phyloP scores from a whole-genome alignment of 2,888 invertebrate species.

The Biston stratarius region DNA sequence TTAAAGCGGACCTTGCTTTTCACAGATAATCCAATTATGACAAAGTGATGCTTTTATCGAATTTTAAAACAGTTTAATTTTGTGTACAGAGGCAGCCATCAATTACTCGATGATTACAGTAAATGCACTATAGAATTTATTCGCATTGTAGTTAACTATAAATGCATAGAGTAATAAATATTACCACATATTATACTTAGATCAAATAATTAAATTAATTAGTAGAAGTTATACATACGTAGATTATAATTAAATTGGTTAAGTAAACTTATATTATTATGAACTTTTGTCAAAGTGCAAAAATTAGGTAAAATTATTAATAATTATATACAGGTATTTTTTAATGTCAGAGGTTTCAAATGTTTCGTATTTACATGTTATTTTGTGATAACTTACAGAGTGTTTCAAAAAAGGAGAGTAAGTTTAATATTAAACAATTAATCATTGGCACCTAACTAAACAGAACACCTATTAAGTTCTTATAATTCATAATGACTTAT shows the following conservation, averaged over 20 bases:
- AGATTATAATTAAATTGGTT: slow-evolving; percentile 48
- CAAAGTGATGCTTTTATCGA: too few relatives aligned
- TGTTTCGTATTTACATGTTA: not conserved
- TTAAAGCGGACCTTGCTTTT: not conserved
- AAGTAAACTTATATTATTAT: slow-evolving; percentile 49
- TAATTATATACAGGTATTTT: not conserved
- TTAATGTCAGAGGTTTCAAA: not conserved
- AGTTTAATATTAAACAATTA: not conserved
- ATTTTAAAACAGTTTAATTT: not conserved
- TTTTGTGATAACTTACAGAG: not conserved
- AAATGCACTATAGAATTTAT: slow-evolving; percentile 15
- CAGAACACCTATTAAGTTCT: too few relatives aligned
- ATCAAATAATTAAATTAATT: slow-evolving; percentile 76
- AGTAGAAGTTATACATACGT: slow-evolving; percentile 63
- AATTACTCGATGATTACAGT: not conserved
- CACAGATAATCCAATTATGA: not conserved
- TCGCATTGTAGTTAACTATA: slow-evolving; percentile 1
- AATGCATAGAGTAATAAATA: slow-evolving; percentile 23
- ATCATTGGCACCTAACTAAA: too few relatives aligned
- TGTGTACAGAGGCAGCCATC: not conserved
- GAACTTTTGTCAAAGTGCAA: slow-evolving; percentile 17
- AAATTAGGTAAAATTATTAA: not conserved
- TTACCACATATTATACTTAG: slow-evolving; percentile 63
- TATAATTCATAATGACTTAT: too few relatives aligned
- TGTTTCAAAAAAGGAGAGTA: not conserved